phyloP scores from a whole-genome alignment of 2,113 vertebrate species.

The Condylura cristata region DNA sequence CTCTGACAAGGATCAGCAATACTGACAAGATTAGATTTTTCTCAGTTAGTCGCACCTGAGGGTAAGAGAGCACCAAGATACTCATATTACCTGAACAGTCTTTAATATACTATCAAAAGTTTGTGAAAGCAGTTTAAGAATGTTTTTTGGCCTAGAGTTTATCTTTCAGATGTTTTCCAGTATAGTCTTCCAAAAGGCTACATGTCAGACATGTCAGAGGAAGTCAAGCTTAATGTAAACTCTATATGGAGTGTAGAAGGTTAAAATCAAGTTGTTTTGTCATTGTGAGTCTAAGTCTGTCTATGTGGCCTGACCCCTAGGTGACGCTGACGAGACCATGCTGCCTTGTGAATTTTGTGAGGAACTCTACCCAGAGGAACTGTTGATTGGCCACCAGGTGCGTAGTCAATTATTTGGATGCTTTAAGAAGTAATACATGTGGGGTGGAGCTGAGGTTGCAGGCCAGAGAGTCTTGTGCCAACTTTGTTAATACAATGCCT shows the following conservation, averaged over 20 bases:
- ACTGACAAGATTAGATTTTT: too few species aligned
- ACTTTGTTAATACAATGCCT: not conserved
- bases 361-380: conserved; percentile 94
- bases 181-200: not conserved
- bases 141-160: not conserved
- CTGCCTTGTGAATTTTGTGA: conserved; percentile 98
- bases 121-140: too few species aligned
- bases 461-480: not conserved
- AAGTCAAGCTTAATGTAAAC: not conserved
- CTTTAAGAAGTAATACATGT: not conserved
- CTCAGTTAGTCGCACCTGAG: too few species aligned
- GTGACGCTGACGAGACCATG: conserved; percentile 86
- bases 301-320: not conserved
- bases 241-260: not conserved
- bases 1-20: too few species aligned
- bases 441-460: not conserved
- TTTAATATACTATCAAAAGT: too few species aligned
- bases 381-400: conserved; percentile 98
- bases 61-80: too few species aligned
- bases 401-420: not conserved
- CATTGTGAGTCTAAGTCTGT: not conserved
- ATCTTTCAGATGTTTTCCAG: not conserved
- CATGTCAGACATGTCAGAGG: not conserved
- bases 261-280: not conserved
- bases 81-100: too few species aligned